Evolutionary conservation across 2,888 invertebrate species (phyloP).

Genomic region (Darwinula stevensoni): DNA sequence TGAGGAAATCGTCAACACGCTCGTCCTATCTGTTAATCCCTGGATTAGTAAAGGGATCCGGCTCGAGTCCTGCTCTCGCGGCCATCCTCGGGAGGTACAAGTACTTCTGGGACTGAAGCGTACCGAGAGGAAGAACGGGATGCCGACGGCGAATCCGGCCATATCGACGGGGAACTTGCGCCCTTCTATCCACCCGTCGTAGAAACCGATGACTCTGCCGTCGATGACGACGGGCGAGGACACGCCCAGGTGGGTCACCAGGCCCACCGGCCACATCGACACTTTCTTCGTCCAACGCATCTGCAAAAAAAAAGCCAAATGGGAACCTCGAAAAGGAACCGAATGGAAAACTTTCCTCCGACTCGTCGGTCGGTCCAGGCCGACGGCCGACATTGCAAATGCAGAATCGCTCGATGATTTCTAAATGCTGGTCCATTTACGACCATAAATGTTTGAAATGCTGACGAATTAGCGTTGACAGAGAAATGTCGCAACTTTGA

Average conservation of each 20-base stretch:
- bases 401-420: too few relatives aligned
- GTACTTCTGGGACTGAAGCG: constrained; percentile 50
- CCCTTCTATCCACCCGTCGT: constrained; percentile 37
- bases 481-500: too few relatives aligned
- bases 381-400: too few relatives aligned
- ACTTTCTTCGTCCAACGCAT: constrained; percentile 35
- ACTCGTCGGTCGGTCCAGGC: too few relatives aligned
- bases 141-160: constrained; percentile 49
- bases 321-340: too few relatives aligned
- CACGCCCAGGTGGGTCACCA: constrained; percentile 35
- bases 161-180: constrained; percentile 44
- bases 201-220: constrained; percentile 33
- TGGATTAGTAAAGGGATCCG: constrained; percentile 37
- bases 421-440: too few relatives aligned
- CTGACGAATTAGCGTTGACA: too few relatives aligned
- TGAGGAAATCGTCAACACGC: too few relatives aligned
- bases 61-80: constrained; percentile 33
- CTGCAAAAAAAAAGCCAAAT: too few relatives aligned
- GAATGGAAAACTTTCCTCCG: too few relatives aligned
- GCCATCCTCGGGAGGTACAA: constrained; percentile 38
- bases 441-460: too few relatives aligned
- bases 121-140: constrained; percentile 28
- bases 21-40: too few relatives aligned
- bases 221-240: constrained; percentile 31
- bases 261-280: constrained; percentile 53